Conservation (phyloP, 2,113 vertebrate genomes). For the Hiodon tergisus region DNA sequence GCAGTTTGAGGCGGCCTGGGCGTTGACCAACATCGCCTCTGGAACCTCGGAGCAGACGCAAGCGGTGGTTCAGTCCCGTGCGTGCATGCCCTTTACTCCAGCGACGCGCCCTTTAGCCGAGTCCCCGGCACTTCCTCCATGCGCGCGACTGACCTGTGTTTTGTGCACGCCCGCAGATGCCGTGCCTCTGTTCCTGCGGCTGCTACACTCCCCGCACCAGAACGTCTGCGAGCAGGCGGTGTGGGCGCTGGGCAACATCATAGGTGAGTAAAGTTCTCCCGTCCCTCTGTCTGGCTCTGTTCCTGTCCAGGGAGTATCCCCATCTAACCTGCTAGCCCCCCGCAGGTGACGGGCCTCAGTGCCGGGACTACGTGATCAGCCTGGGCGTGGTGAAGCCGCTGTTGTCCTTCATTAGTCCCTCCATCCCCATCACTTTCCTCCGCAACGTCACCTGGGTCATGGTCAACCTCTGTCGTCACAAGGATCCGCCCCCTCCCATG, state of each 20-base stretch:
- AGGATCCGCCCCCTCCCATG: conserved; percentile 96
- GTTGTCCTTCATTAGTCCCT: conserved; percentile 97
- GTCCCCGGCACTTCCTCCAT: neutral
- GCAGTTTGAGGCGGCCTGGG: conserved; percentile 98
- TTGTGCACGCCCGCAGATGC: conserved; percentile 67
- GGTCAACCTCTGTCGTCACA: conserved; percentile 98
- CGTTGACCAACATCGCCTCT: conserved; percentile 96
- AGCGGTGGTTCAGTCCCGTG: conserved; percentile 96
- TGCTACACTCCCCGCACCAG: conserved; percentile 90
- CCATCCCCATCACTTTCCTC: conserved; percentile 98
- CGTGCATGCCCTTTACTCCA: conserved; percentile 47
- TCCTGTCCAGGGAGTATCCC: neutral
- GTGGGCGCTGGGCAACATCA: conserved; percentile 97
- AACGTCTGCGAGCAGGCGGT: conserved; percentile 97
- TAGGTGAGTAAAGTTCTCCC: conserved; percentile 70
- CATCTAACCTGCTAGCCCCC: neutral
- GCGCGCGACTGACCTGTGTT: conserved; percentile 3
- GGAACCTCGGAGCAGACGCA: conserved; percentile 98
- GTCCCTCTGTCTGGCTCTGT: neutral
- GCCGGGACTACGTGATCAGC: conserved; percentile 96
- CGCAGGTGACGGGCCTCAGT: conserved; percentile 88
- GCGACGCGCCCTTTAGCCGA: neutral
- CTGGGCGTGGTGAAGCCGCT: conserved; percentile 95
- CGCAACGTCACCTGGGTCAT: conserved; percentile 99
- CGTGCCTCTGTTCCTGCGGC: conserved; percentile 89